Evolutionary conservation across 2,113 vertebrate genomes (phyloP).

Genomic region (Ursus arctos): DNA sequence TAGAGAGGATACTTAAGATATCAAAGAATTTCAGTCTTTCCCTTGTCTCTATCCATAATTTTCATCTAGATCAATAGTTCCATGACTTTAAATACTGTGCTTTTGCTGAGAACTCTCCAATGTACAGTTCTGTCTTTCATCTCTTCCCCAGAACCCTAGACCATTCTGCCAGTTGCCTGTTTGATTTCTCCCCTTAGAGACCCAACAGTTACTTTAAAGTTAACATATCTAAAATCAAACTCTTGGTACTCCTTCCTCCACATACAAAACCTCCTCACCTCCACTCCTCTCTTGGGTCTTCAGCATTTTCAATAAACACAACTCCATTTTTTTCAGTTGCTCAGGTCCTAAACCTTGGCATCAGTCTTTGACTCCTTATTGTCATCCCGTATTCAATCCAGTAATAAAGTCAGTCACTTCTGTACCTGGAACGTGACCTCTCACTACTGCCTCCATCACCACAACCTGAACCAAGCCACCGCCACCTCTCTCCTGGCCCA

Average conservation of each 20-base stretch:
- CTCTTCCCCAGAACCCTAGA: neutral
- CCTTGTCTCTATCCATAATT: neutral
- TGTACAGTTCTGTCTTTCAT: neutral
- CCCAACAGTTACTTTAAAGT: neutral
- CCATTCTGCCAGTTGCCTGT: neutral
- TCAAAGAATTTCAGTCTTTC: neutral
- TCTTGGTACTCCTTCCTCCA: neutral
- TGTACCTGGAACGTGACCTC: neutral
- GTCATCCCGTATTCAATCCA: neutral
- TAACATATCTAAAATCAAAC: neutral
- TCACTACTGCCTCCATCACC: neutral
- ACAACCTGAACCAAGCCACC: neutral
- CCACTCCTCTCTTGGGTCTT: neutral
- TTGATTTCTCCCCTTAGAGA: neutral
- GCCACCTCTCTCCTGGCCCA: neutral
- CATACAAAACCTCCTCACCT: neutral
- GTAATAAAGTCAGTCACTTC: neutral
- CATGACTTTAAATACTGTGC: neutral
- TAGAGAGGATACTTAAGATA: neutral
- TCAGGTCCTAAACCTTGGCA: neutral
- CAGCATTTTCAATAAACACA: neutral
- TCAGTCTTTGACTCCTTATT: neutral
- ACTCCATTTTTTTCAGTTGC: neutral
- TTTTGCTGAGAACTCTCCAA: neutral
- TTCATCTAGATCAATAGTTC: neutral